Conservation (phyloP, 2,113 vertebrate genomes). For the Capreolus pygargus region DNA sequence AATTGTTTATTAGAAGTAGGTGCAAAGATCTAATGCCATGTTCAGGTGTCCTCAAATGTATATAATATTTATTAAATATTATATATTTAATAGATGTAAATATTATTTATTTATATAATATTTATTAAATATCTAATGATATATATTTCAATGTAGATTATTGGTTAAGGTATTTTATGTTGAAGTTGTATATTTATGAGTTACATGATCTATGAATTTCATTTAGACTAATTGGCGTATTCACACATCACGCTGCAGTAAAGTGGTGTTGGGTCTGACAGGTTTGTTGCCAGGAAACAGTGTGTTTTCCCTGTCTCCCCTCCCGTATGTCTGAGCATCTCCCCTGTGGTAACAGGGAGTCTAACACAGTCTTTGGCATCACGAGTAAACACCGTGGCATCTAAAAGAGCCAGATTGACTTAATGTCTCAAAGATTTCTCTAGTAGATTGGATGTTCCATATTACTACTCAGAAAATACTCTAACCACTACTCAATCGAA, state of each 20-base stretch:
- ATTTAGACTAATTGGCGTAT: neutral
- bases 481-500: neutral
- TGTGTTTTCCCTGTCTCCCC: neutral
- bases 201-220: constrained; percentile 4
- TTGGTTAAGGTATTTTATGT: neutral
- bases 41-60: neutral
- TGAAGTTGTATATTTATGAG: neutral
- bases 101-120: no score
- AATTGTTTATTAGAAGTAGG: neutral
- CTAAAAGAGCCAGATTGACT: neutral
- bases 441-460: neutral
- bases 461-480: neutral
- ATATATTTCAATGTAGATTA: neutral
- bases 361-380: neutral
- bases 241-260: neutral
- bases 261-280: neutral
- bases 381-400: neutral
- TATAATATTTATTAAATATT: neutral
- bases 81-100: neutral
- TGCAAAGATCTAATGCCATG: neutral
- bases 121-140: neutral
- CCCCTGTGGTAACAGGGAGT: neutral
- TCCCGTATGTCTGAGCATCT: neutral
- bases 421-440: neutral
- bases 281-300: neutral